These are phyloP conservation scores for Dendrolimus pini DNA, from an alignment of 2,888 invertebrate species.

Conservation along the genomic window DNA sequence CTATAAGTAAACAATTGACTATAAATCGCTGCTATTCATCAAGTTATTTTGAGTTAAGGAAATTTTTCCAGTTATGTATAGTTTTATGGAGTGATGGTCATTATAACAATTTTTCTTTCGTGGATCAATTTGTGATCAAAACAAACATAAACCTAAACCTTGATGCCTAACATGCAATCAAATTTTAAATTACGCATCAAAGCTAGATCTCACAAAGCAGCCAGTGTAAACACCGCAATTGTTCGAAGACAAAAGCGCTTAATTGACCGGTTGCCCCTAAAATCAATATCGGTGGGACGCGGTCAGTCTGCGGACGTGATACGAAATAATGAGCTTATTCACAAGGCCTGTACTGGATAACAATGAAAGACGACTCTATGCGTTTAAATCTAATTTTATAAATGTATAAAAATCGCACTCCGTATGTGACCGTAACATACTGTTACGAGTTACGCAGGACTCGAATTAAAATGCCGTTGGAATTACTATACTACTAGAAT, in stretches of 20 bases:
- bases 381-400: too few relatives aligned
- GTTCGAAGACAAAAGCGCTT: slow-evolving; percentile 26
- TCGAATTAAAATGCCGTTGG: too few relatives aligned
- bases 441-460: too few relatives aligned
- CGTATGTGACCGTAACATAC: too few relatives aligned
- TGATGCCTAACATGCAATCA: neutral
- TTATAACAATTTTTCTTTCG: too few relatives aligned
- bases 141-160: neutral
- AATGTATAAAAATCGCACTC: too few relatives aligned
- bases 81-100: too few relatives aligned
- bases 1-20: too few relatives aligned
- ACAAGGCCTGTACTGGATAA: slow-evolving; percentile 10
- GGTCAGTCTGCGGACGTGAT: slow-evolving; percentile 37
- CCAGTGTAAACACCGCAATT: slow-evolving; percentile 8
- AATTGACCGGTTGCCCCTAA: slow-evolving; percentile 36
- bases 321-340: slow-evolving; percentile 39
- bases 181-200: neutral
- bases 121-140: neutral
- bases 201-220: neutral
- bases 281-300: slow-evolving; percentile 34
- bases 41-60: too few relatives aligned
- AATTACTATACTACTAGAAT: too few relatives aligned
- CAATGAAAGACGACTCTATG: neutral
- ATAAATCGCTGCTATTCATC: too few relatives aligned
- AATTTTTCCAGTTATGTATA: too few relatives aligned